Percentiles rank a stretch among this genome's conserved stretches.
These are phyloP conservation scores for Arenaria interpres DNA, from an alignment of 2,113 vertebrate genomes.

Conservation along the genomic window DNA sequence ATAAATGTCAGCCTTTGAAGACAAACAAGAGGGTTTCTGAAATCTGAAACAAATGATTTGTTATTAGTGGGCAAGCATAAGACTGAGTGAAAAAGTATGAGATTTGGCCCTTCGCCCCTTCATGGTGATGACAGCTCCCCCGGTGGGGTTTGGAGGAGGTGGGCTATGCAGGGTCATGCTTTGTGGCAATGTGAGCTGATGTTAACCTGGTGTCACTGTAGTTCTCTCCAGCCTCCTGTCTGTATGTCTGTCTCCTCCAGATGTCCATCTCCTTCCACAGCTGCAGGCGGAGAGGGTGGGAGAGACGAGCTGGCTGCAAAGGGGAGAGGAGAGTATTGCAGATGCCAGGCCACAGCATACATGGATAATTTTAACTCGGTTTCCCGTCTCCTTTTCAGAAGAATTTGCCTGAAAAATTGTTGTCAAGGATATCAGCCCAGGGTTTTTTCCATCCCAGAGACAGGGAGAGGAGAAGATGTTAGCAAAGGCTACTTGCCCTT, in stretches of 20 bases:
- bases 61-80: background rate
- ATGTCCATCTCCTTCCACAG: background rate
- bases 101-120: background rate
- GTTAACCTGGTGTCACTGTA: background rate
- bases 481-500: background rate
- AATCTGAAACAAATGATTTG: background rate
- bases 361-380: background rate
- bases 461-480: background rate
- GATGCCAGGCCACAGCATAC: background rate
- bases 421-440: background rate
- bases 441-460: background rate
- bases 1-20: conserved; percentile 18
- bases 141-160: background rate
- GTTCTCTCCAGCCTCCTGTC: background rate
- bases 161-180: fast-evolving
- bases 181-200: background rate
- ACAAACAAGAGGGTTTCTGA: background rate
- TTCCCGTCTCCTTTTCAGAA: background rate
- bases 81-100: background rate
- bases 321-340: background rate
- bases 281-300: background rate
- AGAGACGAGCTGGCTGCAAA: background rate
- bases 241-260: background rate
- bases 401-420: background rate
- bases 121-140: background rate